Evolutionary conservation across 2,797 vertebrate genomes (phyloP), one percentile per base, ranked within the genome.

Genomic region (Sebastes paucispinis): DNA sequence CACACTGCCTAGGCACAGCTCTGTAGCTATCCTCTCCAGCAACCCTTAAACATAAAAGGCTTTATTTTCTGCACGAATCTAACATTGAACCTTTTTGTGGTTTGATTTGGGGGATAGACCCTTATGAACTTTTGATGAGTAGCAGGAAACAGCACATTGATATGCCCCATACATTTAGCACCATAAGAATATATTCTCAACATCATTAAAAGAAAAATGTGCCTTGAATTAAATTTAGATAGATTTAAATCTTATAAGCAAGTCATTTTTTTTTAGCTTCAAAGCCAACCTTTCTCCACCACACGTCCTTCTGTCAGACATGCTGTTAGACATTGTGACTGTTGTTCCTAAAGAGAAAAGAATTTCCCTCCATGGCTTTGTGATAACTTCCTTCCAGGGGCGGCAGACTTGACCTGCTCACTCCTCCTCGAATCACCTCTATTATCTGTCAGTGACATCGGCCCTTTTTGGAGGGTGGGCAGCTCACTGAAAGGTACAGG

Each of bases 391-490:
- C 94, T 93, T 90, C 87, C 80, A 89, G 75, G 91, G 89, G 72
- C 47, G 64, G 79, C 89, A 92, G 94, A 95, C 91, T 92, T 94
- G 93, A 96, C 93, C 93, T 59, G 78, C 59, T 92, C 89, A 89
- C 83, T 88, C 89, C 92, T 85, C 87, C 80, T 76, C 71, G 80
- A 85, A 90, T 84, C 89, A 79, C 80, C 81, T 75, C 90, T 83
- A 89, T 93, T 93, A 94, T 96, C 88, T 81, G 92, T 88, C 92
- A 78, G 85, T 95, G 94, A 95, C 94, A 94, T 91, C 93, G 3
- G 65, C 81, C 82, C 91, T 89, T 47, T 84, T 84, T 91, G 93
- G 92, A 92, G 92, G 69, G 75, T 52, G 32, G 87, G 76, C 75
- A 79, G 84, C 84, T 87, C 88, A 79, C 82, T 80, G 87, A 62